phyloP scores from a whole-genome alignment of 2,113 vertebrate species.

The Corythaixoides concolor region DNA sequence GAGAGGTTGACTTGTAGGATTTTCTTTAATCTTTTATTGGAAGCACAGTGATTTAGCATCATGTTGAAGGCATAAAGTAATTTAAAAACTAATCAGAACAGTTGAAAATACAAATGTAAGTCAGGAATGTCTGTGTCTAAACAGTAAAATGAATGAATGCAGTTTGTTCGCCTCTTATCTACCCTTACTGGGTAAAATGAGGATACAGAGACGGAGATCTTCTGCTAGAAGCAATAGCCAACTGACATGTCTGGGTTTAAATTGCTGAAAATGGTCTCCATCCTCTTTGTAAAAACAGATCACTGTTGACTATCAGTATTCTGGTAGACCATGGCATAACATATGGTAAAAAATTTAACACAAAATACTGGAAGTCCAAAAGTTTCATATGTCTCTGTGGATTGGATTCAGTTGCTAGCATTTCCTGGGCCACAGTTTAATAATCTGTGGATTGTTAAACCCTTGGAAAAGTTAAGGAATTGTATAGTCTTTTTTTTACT shows the following conservation, averaged over 20 bases:
- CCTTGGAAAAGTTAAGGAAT: not conserved
- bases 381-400: not conserved
- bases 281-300: not conserved
- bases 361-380: not conserved
- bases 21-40: not conserved
- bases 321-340: not conserved
- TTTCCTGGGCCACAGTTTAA: not conserved
- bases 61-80: not conserved
- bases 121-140: not conserved
- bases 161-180: not conserved
- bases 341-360: not conserved
- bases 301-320: not conserved
- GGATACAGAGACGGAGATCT: not conserved
- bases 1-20: not conserved
- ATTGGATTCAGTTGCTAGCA: not conserved
- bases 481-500: not conserved
- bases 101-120: not conserved
- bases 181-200: not conserved
- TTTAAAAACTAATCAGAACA: not conserved
- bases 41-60: not conserved
- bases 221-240: not conserved
- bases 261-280: not conserved
- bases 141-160: not conserved
- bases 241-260: not conserved
- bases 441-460: not conserved